phyloP scores from a whole-genome alignment of 2,888 invertebrate genomes.

The Dynastes tityus region DNA sequence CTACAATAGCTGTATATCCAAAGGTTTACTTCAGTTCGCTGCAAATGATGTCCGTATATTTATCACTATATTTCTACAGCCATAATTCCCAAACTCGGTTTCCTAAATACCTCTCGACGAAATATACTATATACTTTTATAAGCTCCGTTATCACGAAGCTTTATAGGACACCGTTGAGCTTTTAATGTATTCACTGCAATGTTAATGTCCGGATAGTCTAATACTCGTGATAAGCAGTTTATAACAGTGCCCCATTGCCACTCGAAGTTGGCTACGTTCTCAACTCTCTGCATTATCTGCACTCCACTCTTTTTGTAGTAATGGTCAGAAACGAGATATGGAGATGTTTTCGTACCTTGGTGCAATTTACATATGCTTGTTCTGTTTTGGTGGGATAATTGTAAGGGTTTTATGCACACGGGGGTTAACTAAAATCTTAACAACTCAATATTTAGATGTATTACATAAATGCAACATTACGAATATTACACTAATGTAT shows the following conservation, averaged over 20 bases:
- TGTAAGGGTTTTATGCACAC: too few species aligned
- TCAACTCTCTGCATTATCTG: slow-evolving; percentile 9
- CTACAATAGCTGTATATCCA: slow-evolving; percentile 9
- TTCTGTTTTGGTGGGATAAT: background rate
- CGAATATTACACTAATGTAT: too few species aligned
- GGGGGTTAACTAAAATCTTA: too few species aligned
- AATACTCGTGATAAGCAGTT: slow-evolving; percentile 50
- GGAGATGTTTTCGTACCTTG: background rate
- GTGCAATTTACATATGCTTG: background rate
- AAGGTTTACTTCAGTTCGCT: slow-evolving; percentile 11
- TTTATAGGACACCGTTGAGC: slow-evolving; percentile 57
- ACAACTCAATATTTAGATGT: too few species aligned
- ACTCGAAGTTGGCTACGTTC: slow-evolving; percentile 1
- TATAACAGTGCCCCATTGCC: slow-evolving; percentile 34
- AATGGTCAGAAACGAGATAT: slow-evolving; percentile 10
- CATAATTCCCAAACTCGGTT: slow-evolving; percentile 42
- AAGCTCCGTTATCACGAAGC: slow-evolving; percentile 58
- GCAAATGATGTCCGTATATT: slow-evolving; percentile 33
- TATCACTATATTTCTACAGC: slow-evolving; percentile 48
- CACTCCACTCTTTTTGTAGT: background rate
- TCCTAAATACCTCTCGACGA: slow-evolving; percentile 40
- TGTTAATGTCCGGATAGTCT: slow-evolving; percentile 54
- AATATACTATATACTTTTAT: slow-evolving; percentile 60
- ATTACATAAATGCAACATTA: too few species aligned
- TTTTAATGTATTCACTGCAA: slow-evolving; percentile 58